These are phyloP conservation scores for Marisa cornuarietis DNA, from an alignment of 1,140 invertebrate species.

Conservation along the genomic window DNA sequence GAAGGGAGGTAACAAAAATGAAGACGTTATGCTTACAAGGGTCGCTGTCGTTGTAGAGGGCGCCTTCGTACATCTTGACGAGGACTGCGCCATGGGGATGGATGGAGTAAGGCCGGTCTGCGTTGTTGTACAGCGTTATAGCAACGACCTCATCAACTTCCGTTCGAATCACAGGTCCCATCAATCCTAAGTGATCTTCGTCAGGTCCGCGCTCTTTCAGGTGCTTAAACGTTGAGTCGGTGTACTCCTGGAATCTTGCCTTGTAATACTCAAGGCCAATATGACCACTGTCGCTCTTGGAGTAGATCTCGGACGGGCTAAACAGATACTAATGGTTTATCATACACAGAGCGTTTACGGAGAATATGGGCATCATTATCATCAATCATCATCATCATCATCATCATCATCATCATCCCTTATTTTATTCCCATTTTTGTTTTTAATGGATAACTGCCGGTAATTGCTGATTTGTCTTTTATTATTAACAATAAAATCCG, in stretches of 20 bases:
- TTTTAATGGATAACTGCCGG: too few relatives aligned
- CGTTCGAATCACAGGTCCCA: constrained; percentile 54
- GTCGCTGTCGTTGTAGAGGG: constrained; percentile 18
- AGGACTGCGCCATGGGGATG: constrained; percentile 41
- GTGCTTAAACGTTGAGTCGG: constrained; percentile 38
- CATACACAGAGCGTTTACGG: too few relatives aligned
- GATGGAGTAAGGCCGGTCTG: constrained; percentile 36
- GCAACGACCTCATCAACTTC: constrained; percentile 51
- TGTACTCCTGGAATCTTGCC: constrained; percentile 46
- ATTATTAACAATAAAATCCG: too few relatives aligned
- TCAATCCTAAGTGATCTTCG: constrained; percentile 46
- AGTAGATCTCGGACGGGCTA: constrained; percentile 22
- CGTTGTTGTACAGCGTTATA: constrained; percentile 36
- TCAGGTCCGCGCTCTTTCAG: constrained; percentile 29
- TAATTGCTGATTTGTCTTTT: too few relatives aligned
- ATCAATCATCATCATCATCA: too few relatives aligned
- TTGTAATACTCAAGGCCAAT: constrained; percentile 52
- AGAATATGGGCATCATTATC: too few relatives aligned
- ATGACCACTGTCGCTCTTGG: constrained; percentile 22
- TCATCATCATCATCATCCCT: too few relatives aligned
- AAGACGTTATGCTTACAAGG: background rate
- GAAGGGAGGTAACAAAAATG: too few relatives aligned
- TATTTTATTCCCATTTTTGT: too few relatives aligned
- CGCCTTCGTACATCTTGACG: constrained; percentile 37
- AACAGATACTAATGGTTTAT: too few relatives aligned